A percentile compares a stretch with the other conserved stretches of the same genome.
Conservation (phyloP, 2,797 vertebrate genomes). For the Lagorchestes hirsutus region DNA sequence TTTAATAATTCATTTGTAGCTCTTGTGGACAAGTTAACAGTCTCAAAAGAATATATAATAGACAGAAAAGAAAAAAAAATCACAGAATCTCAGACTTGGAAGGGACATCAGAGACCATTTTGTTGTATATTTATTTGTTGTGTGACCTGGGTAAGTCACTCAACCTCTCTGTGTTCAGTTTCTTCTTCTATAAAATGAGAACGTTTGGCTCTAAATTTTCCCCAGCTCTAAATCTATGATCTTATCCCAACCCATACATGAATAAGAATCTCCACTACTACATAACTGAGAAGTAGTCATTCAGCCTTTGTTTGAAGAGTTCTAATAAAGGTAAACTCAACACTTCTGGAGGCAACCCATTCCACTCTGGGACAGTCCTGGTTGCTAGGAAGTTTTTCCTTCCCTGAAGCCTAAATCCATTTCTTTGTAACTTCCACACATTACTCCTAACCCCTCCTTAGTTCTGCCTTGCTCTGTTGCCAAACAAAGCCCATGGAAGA, state of each 20-base stretch:
- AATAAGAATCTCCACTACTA: background rate
- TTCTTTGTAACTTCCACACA: background rate
- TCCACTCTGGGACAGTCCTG: background rate
- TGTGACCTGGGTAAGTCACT: background rate
- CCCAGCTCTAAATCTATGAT: background rate
- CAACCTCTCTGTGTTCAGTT: background rate
- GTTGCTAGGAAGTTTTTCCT: background rate
- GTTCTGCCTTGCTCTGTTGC: background rate
- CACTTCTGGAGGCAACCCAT: background rate
- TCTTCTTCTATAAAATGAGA: background rate
- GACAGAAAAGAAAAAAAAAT: background rate
- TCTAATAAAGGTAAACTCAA: background rate
- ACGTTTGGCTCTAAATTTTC: background rate
- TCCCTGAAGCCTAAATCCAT: background rate
- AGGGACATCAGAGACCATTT: background rate
- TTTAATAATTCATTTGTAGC: background rate
- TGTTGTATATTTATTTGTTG: background rate
- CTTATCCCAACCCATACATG: background rate
- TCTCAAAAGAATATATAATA: background rate
- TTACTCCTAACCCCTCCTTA: background rate
- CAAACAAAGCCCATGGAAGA: background rate
- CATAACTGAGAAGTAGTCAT: background rate
- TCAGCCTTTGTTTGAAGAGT: background rate
- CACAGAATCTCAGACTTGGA: background rate
- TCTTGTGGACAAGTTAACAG: background rate